Conservation (phyloP, 2,888 invertebrate species). For the Heteromurus nitidus region DNA sequence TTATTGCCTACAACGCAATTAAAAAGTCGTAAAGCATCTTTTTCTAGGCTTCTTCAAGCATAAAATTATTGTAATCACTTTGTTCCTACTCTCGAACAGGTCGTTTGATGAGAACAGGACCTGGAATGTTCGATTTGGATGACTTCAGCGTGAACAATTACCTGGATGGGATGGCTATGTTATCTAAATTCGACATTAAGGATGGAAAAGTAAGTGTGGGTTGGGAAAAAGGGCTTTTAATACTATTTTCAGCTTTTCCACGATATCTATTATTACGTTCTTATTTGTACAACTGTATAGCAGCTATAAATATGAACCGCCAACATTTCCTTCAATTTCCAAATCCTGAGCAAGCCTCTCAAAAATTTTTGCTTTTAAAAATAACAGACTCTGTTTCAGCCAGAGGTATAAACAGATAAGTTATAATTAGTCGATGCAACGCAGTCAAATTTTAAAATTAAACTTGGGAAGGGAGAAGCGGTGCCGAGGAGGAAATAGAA, state of each 20-base stretch:
- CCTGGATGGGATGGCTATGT: conserved; percentile 77
- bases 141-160: conserved; percentile 76
- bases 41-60: background rate
- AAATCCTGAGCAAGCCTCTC: background rate
- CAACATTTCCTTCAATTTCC: conserved; percentile 2
- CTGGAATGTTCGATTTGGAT: conserved; percentile 76
- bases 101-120: conserved; percentile 76
- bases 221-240: conserved; percentile 9
- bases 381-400: conserved; percentile 11
- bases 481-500: too few species aligned
- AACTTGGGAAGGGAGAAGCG: conserved; percentile 19
- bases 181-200: conserved; percentile 76
- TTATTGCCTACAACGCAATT: background rate
- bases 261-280: too few species aligned
- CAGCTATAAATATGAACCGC: conserved; percentile 33
- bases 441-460: conserved; percentile 42
- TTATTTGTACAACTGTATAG: too few species aligned
- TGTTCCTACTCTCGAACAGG: conserved; percentile 26
- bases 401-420: conserved; percentile 26
- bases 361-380: conserved; percentile 29
- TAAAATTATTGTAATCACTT: background rate
- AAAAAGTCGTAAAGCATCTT: too few species aligned
- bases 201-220: conserved; percentile 74
- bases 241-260: background rate
- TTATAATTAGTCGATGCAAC: conserved; percentile 53